Evolutionary conservation across 2,888 invertebrate species (phyloP).

Genomic region (Pachymerium ferrugineum): DNA sequence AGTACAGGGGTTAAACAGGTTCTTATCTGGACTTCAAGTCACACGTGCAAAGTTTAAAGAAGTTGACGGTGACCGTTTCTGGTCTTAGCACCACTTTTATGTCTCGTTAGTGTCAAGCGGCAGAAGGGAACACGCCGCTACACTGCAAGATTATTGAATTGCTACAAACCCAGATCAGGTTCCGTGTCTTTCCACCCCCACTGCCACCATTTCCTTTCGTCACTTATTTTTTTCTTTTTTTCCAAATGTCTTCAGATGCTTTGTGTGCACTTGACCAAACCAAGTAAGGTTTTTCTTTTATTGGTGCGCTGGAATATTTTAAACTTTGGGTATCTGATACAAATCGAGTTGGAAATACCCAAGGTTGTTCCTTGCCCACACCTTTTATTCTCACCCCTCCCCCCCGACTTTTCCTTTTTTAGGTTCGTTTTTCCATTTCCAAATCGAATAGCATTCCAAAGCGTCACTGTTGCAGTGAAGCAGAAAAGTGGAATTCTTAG

Average conservation of each 20-base stretch:
- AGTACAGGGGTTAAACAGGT: not conserved
- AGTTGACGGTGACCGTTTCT: constrained; percentile 16
- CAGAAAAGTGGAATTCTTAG: constrained; percentile 27
- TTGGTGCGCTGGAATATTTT: not conserved
- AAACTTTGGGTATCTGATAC: constrained; percentile 4
- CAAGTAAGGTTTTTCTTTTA: not conserved
- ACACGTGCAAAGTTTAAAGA: constrained; percentile 18
- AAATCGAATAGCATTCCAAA: constrained; percentile 25
- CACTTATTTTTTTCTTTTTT: not conserved
- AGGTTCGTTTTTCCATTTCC: constrained; percentile 15
- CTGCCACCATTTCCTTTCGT: not conserved
- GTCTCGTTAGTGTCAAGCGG: constrained; percentile 23
- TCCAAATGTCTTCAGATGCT: not conserved
- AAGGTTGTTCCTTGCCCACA: not conserved
- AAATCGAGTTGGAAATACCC: constrained; percentile 25
- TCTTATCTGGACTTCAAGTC: constrained; percentile 9
- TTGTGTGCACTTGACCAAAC: not conserved
- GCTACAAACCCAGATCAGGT: constrained; percentile 27
- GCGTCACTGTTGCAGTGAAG: constrained; percentile 16
- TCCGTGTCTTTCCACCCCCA: not conserved
- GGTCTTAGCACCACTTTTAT: constrained; percentile 21
- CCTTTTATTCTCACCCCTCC: too few relatives aligned
- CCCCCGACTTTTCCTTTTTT: too few relatives aligned
- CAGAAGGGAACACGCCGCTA: not conserved
- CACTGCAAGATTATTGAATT: constrained; percentile 4